Evolutionary conservation across 2,888 invertebrate genomes (phyloP).

Genomic region (Leucania comma): DNA sequence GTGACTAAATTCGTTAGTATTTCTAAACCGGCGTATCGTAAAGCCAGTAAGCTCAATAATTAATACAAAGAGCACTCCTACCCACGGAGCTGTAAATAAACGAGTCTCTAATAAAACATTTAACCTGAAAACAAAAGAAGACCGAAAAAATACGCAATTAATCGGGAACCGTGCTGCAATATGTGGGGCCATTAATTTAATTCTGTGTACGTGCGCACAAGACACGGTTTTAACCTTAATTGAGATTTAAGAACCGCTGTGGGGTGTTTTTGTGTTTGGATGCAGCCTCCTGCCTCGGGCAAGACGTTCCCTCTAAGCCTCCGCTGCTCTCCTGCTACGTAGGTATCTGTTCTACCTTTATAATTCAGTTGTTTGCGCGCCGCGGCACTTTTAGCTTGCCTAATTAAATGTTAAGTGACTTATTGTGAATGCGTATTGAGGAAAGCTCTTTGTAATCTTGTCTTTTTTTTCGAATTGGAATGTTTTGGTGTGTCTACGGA

Average conservation of each 20-base stretch:
- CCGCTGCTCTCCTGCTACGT: constrained; percentile 53
- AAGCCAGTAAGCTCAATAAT: constrained; percentile 61
- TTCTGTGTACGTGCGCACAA: constrained; percentile 88
- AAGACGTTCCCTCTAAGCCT: constrained; percentile 68
- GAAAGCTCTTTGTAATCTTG: constrained; percentile 53
- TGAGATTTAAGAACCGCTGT: constrained; percentile 89
- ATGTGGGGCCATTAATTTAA: constrained; percentile 90
- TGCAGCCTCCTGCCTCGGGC: constrained; percentile 75
- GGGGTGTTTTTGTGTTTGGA: constrained; percentile 81
- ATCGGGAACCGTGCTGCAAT: constrained; percentile 86
- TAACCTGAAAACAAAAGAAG: constrained; percentile 79
- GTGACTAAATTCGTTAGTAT: not conserved
- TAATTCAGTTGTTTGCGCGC: constrained; percentile 68
- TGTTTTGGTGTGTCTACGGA: constrained; percentile 9
- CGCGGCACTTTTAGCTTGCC: constrained; percentile 64
- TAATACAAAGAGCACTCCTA: constrained; percentile 72
- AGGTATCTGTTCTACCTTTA: constrained; percentile 61
- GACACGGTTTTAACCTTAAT: constrained; percentile 90
- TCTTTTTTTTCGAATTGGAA: constrained; percentile 42
- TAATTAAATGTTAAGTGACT: constrained; percentile 70
- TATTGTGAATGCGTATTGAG: constrained; percentile 60
- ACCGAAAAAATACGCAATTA: constrained; percentile 87
- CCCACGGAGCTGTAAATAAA: constrained; percentile 78
- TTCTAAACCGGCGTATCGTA: constrained; percentile 28
- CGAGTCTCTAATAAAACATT: constrained; percentile 87